phyloP scores from a whole-genome alignment of 37 sponge, comb jelly and placozoan genomes.

The Axinella damicornis region DNA sequence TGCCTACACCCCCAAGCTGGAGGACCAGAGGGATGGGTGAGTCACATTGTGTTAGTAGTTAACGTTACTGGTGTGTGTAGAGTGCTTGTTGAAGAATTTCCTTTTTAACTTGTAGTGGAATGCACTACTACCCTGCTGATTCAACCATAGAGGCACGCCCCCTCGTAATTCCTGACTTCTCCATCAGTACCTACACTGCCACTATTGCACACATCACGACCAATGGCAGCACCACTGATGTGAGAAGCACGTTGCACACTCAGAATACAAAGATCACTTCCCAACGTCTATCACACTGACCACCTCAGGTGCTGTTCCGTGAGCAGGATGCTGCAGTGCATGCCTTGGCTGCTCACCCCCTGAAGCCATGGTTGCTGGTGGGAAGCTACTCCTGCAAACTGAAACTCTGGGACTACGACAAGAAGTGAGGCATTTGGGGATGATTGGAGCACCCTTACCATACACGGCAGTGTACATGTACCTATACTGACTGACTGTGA shows the following conservation, averaged over 20 bases:
- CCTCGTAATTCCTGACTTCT: conserved; percentile 83
- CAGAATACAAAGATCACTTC: neutral
- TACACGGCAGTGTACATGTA: no score
- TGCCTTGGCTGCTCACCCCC: conserved; percentile 89
- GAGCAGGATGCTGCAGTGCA: conserved; percentile 83
- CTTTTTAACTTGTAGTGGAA: neutral
- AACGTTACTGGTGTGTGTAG: neutral
- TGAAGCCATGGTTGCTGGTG: conserved; percentile 61
- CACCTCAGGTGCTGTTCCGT: conserved; percentile 62
- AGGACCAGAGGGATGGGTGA: no score
- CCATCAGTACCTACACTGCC: conserved; percentile 60
- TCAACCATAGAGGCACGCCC: conserved; percentile 69
- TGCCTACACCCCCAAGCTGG: conserved; percentile 33
- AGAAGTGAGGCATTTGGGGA: conserved; percentile 74
- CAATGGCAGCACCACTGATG: conserved; percentile 64
- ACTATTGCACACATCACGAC: conserved; percentile 68
- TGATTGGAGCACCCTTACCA: no score
- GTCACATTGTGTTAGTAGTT: neutral
- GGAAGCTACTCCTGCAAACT: conserved; percentile 90
- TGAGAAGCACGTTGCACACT: neutral
- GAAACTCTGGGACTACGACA: conserved; percentile 94
- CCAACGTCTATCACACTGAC: neutral
- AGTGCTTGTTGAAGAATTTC: no score
- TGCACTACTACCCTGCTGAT: conserved; percentile 51
- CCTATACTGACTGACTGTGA: no score